Percentiles rank a stretch among this genome's conserved stretches.
These are phyloP conservation scores for Phoxinus dragarum DNA, from an alignment of 2,797 vertebrate species.

Conservation along the genomic window DNA sequence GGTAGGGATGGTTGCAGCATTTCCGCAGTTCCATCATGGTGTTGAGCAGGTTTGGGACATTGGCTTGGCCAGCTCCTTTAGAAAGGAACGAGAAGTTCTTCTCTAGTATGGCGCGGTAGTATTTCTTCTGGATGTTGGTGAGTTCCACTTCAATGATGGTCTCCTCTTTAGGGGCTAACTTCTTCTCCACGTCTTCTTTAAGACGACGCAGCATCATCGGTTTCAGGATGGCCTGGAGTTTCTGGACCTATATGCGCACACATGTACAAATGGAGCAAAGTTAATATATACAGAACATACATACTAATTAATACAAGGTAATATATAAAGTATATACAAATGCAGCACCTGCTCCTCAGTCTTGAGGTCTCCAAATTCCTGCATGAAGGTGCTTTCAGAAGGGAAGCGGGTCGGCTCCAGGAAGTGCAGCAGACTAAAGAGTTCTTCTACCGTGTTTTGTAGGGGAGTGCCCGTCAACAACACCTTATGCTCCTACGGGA, in stretches of 20 bases:
- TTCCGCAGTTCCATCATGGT: constrained; percentile 99
- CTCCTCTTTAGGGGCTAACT: constrained; percentile 97
- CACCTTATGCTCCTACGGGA: constrained; percentile 92
- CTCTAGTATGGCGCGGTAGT: constrained; percentile 96
- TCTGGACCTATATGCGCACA: constrained; percentile 85
- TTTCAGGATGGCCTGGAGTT: constrained; percentile 96
- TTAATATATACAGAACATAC: constrained; percentile 17
- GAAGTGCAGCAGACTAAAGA: constrained; percentile 98
- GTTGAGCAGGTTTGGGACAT: constrained; percentile 97
- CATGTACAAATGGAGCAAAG: not conserved
- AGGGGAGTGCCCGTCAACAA: constrained; percentile 97
- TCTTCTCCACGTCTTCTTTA: constrained; percentile 99
- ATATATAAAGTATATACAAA: not conserved
- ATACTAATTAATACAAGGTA: constrained; percentile 8
- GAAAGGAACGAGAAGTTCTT: constrained; percentile 98
- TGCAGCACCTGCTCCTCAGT: constrained; percentile 93
- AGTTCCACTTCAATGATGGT: constrained; percentile 99
- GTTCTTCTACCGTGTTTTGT: constrained; percentile 98
- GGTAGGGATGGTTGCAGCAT: constrained; percentile 99
- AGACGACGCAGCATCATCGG: constrained; percentile 98
- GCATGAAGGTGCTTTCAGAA: constrained; percentile 96
- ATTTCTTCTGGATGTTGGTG: constrained; percentile 99
- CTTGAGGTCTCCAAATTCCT: constrained; percentile 98
- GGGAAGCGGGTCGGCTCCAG: constrained; percentile 93
- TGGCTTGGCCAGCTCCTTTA: constrained; percentile 96